A percentile compares a stretch with the other conserved stretches of the same genome.
Evolutionary conservation across 2,113 vertebrate genomes (phyloP).

Genomic region (Mixornis gularis): DNA sequence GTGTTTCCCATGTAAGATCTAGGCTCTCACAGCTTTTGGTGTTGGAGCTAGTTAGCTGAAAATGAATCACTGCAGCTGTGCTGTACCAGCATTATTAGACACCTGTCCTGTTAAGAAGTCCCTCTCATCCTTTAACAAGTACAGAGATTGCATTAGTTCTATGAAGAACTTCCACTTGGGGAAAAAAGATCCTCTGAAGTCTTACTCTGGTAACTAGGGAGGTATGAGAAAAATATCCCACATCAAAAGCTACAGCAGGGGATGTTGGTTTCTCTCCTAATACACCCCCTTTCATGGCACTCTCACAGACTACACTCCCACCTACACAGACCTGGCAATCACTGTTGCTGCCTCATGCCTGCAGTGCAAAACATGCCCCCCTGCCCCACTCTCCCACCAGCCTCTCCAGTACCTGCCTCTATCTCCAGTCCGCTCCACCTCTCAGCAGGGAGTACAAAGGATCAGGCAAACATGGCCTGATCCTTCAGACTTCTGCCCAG

Average conservation of each 20-base stretch:
- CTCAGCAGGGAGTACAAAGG: neutral
- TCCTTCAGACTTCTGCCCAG: neutral
- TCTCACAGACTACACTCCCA: neutral
- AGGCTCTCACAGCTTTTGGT: neutral
- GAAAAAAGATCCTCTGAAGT: neutral
- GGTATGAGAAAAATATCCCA: neutral
- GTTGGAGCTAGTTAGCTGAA: neutral
- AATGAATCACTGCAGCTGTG: neutral
- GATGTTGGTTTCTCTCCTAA: neutral
- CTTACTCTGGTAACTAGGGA: neutral
- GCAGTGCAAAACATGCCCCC: fast-evolving
- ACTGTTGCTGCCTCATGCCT: neutral
- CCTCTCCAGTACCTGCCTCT: neutral
- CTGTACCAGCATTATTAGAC: fast-evolving
- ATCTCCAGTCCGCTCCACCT: neutral
- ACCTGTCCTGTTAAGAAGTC: neutral
- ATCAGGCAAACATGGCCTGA: neutral
- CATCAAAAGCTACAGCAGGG: neutral
- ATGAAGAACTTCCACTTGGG: neutral
- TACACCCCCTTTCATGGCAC: neutral
- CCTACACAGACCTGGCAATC: neutral
- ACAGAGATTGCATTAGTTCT: neutral
- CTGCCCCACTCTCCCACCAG: no score
- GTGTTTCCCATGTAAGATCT: neutral
- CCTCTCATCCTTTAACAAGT: neutral